Conservation (phyloP, 2,888 invertebrate species). For the Nemotelus pantherinus region DNA sequence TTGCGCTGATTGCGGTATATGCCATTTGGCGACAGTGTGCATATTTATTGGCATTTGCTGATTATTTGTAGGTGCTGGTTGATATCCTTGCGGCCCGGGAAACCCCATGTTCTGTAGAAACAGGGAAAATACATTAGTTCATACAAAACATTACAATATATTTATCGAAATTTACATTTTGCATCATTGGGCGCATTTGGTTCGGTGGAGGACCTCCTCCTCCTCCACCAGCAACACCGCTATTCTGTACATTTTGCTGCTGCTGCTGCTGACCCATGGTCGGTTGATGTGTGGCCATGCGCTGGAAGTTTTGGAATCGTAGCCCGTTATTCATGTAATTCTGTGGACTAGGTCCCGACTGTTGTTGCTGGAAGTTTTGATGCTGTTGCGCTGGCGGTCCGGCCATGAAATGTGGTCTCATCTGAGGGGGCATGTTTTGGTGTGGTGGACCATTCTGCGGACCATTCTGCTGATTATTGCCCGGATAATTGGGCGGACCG, state of each 20-base stretch:
- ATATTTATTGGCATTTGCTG: slow-evolving; percentile 64
- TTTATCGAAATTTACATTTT: slow-evolving; percentile 61
- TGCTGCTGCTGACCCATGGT: slow-evolving; percentile 57
- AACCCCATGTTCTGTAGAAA: slow-evolving; percentile 61
- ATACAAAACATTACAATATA: neutral
- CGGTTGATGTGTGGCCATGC: slow-evolving; percentile 69
- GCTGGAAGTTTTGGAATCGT: slow-evolving; percentile 63
- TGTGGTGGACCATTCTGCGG: slow-evolving; percentile 63
- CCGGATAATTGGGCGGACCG: slow-evolving; percentile 56
- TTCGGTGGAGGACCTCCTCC: slow-evolving; percentile 60
- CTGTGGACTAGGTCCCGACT: slow-evolving; percentile 63
- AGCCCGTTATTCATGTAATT: slow-evolving; percentile 65
- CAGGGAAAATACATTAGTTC: slow-evolving; percentile 21
- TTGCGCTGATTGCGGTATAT: slow-evolving; percentile 70
- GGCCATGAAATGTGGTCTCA: slow-evolving; percentile 64
- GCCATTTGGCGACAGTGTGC: slow-evolving; percentile 72
- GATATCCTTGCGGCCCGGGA: slow-evolving; percentile 65
- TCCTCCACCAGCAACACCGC: slow-evolving; percentile 53
- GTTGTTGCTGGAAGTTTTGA: slow-evolving; percentile 62
- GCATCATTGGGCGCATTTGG: slow-evolving; percentile 61
- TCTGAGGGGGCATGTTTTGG: slow-evolving; percentile 61
- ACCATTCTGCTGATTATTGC: slow-evolving; percentile 62
- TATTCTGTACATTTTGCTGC: slow-evolving; percentile 54
- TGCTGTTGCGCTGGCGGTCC: slow-evolving; percentile 62
- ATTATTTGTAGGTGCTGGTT: slow-evolving; percentile 60